These are phyloP conservation scores for Notodonta ziczac DNA, from an alignment of 2,888 invertebrate genomes.

Conservation along the genomic window DNA sequence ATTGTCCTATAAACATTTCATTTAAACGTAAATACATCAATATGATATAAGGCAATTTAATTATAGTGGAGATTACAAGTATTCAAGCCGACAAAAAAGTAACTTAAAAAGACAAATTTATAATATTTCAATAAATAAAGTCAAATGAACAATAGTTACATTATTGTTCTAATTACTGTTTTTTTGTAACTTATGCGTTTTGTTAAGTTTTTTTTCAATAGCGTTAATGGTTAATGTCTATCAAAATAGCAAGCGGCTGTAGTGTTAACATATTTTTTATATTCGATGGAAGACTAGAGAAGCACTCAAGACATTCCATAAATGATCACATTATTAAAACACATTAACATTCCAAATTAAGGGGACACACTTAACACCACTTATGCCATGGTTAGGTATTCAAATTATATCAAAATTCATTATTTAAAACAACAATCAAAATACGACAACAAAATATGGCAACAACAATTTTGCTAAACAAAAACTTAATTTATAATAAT, in stretches of 20 bases:
- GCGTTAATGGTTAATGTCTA: too few species aligned
- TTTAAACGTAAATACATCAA: conserved; percentile 1
- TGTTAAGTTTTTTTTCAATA: too few species aligned
- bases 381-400: neutral
- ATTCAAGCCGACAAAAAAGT: neutral
- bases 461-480: conserved; percentile 13
- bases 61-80: neutral
- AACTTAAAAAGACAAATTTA: too few species aligned
- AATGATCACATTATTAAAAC: neutral
- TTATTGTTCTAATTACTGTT: too few species aligned
- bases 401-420: neutral
- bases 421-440: neutral
- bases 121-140: too few species aligned
- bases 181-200: too few species aligned
- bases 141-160: too few species aligned
- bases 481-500: conserved; percentile 11
- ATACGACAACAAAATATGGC: conserved; percentile 11
- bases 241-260: too few species aligned
- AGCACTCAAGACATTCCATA: neutral
- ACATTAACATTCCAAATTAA: neutral
- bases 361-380: neutral
- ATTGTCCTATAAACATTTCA: conserved; percentile 7
- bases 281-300: neutral
- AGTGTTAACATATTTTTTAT: neutral
- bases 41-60: neutral